phyloP scores from a whole-genome alignment of 1,140 invertebrate genomes.

The Drosophila pruinosa region DNA sequence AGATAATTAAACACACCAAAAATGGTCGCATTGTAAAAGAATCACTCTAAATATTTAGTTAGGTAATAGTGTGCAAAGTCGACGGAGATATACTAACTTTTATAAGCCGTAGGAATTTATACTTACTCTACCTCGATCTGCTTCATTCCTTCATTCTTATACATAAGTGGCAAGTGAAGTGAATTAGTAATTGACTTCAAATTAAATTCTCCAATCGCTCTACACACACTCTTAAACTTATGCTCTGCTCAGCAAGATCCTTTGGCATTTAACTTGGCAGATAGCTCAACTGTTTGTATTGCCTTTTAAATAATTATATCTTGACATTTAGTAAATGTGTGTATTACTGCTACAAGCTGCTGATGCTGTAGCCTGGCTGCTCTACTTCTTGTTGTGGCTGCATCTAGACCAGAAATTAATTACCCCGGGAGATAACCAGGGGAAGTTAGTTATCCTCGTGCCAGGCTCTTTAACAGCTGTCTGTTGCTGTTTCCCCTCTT shows the following conservation, averaged over 20 bases:
- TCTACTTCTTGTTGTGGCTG: constrained; percentile 15
- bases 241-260: neutral
- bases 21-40: no score
- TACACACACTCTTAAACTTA: neutral
- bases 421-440: constrained; percentile 24
- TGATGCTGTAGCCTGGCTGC: constrained; percentile 5
- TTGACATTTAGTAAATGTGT: constrained; percentile 17
- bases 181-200: neutral
- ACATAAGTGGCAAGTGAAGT: no score
- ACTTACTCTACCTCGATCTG: no score
- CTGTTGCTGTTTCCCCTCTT: constrained; percentile 19
- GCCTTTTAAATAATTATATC: constrained; percentile 15
- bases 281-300: neutral
- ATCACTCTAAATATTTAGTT: no score
- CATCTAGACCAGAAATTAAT: constrained; percentile 27
- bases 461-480: constrained; percentile 2
- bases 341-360: constrained; percentile 29
- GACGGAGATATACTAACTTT: no score
- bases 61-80: no score
- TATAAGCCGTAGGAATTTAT: no score
- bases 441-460: neutral
- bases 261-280: neutral
- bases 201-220: no score
- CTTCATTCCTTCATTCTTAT: no score
- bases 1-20: no score